Percentiles rank a stretch among this genome's conserved stretches.
phyloP scores from a whole-genome alignment of 2,888 invertebrate species.

The Scaptomyza reducta region DNA sequence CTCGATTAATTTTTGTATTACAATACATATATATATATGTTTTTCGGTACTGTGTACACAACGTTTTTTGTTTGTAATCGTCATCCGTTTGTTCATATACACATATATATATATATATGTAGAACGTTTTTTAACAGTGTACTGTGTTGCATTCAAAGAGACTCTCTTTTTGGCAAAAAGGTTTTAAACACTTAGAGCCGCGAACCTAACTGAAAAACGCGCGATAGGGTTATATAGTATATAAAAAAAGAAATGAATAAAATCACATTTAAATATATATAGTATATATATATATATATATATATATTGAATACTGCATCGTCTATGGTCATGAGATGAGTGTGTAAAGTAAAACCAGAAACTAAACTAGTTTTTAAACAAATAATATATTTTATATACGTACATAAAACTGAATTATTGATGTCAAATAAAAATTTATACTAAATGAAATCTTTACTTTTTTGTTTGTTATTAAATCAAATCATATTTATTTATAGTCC shows the following conservation, averaged over 20 bases:
- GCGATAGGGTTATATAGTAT: slow-evolving; percentile 52
- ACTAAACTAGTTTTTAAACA: slow-evolving; percentile 72
- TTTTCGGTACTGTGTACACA: slow-evolving; percentile 59
- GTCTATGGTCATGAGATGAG: slow-evolving; percentile 46
- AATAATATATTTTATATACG: slow-evolving; percentile 75
- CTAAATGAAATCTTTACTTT: slow-evolving; percentile 57
- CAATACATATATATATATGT: slow-evolving; percentile 17
- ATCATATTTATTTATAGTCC: too few species aligned
- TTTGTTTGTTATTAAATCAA: slow-evolving; percentile 3
- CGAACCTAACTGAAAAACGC: slow-evolving; percentile 50
- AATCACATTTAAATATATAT: background rate
- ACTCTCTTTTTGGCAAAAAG: slow-evolving; percentile 43
- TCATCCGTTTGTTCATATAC: slow-evolving; percentile 38
- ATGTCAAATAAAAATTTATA: slow-evolving; percentile 79
- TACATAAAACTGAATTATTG: slow-evolving; percentile 73
- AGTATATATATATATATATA: slow-evolving; percentile 38
- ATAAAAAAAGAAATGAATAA: slow-evolving; percentile 6
- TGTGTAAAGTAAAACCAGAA: slow-evolving; percentile 67
- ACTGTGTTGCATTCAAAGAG: slow-evolving; percentile 48
- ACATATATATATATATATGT: slow-evolving; percentile 15
- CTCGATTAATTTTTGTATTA: slow-evolving; percentile 42
- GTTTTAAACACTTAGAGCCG: slow-evolving; percentile 51
- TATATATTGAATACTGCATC: slow-evolving; percentile 45
- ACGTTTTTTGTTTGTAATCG: slow-evolving; percentile 35
- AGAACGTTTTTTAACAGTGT: slow-evolving; percentile 39